These are phyloP conservation scores for Vulpes ferrilata DNA, from an alignment of 2,113 vertebrate species.

Conservation along the genomic window DNA sequence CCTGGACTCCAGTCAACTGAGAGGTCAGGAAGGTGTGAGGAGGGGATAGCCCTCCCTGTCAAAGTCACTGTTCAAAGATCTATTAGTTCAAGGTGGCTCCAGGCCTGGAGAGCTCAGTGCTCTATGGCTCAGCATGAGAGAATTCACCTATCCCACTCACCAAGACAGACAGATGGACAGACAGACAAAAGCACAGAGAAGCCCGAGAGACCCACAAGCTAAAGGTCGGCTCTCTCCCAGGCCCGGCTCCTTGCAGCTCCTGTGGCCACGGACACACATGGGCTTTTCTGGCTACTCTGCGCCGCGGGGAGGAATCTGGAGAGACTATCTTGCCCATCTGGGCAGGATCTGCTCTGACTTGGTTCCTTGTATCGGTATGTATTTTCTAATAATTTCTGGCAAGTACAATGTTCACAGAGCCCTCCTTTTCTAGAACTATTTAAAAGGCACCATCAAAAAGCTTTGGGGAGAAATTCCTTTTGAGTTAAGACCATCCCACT, in stretches of 20 bases:
- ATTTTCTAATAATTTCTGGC: constrained; percentile 3
- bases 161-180: too few species aligned
- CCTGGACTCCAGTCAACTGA: background rate
- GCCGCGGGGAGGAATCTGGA: background rate
- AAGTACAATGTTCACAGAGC: background rate
- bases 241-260: background rate
- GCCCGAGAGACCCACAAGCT: background rate
- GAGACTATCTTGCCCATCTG: background rate
- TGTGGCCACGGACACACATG: accelerated
- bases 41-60: background rate
- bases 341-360: background rate
- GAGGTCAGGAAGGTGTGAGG: background rate
- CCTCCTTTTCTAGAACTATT: background rate
- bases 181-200: background rate
- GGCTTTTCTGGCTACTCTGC: background rate
- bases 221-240: background rate
- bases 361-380: background rate
- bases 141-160: background rate
- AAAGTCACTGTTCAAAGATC: background rate
- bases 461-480: background rate
- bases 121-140: background rate
- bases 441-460: background rate
- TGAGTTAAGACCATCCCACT: background rate
- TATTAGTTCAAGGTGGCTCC: background rate
- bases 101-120: background rate